Base-by-base conservation (phyloP, 2,113 vertebrate species). In the Callionymus lyra region DNA sequence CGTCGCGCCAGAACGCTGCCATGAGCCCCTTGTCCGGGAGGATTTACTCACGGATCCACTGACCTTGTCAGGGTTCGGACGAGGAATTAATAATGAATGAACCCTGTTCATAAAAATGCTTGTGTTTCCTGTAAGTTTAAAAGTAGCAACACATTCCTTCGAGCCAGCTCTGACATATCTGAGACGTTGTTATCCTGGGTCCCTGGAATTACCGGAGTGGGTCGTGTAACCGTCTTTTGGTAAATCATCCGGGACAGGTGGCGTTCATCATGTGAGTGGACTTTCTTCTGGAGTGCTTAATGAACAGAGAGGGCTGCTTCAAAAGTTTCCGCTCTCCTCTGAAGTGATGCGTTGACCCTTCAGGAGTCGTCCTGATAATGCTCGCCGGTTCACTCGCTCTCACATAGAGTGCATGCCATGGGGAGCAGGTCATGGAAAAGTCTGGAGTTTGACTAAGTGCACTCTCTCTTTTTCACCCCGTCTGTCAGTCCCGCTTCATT, bases 361-460 rank as follows among this genome's bases (percentile, higher is more conserved):
- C 48, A 74, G 68, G 64, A 65, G 80, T 81, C 76, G 71, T 8
- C 70, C 74, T 65, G 77, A 79, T 80, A 74, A 72, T 77, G 56
- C 72, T 68, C 68, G 63, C 71, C 53, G 70, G 70, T 68, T 76
- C 70, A 58, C 65, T 78, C 61, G 64, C 71, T 71, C 68, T 76
- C 47, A 79, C 80, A 82, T 77, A 80, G 70, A 80, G 77, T 76
- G 74, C 77, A 82, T 84, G 82, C 82, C 82, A 82, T 47, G 68
- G 66, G 59, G 65, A 76, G 52, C 66, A 80, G 72, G 70, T 84
- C 82, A 84, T 84, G 80, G 82, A 82, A 81, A 84, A 77, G 80
- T 78, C 74, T 72, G 42, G 57, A 76, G 82, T 74, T 73, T 77
- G 74, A 74, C 68, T 66, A 80, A 77, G 78, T 78, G 71, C 58